Conservation (phyloP, 2,888 invertebrate genomes). For the Abrostola tripartita region DNA sequence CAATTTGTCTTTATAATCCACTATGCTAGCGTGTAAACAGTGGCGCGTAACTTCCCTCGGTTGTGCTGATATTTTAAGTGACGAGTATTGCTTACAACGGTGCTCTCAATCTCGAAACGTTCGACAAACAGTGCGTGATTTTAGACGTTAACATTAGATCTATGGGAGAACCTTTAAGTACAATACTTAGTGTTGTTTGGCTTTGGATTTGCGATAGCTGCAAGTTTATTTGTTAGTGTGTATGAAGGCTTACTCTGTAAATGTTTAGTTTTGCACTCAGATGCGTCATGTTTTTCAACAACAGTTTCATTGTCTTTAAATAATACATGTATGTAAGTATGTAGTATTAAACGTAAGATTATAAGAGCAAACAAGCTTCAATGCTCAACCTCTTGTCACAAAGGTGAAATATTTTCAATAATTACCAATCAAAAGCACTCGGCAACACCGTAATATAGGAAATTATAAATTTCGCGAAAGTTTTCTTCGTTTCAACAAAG, state of each 20-base stretch:
- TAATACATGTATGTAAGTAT: conserved; percentile 13
- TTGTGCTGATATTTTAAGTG: conserved; percentile 61
- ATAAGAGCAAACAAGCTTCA: not conserved
- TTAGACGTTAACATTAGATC: conserved; percentile 46
- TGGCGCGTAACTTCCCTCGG: conserved; percentile 42
- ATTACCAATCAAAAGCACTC: conserved; percentile 24
- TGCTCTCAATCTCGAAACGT: conserved; percentile 57
- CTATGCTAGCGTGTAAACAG: conserved; percentile 47
- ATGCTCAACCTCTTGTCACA: too few relatives aligned
- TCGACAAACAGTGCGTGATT: conserved; percentile 76
- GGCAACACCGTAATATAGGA: conserved; percentile 26
- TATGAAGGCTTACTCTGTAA: conserved; percentile 38
- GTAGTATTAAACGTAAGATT: conserved; percentile 9
- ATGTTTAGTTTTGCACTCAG: conserved; percentile 40
- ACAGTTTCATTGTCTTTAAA: conserved; percentile 22
- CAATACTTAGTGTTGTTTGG: conserved; percentile 36
- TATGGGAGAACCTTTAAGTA: conserved; percentile 21
- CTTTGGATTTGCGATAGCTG: conserved; percentile 34
- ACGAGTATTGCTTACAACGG: conserved; percentile 57
- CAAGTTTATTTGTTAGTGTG: conserved; percentile 31
- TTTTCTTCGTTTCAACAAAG: conserved; percentile 53
- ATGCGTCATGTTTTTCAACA: conserved; percentile 39
- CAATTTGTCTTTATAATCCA: conserved; percentile 63
- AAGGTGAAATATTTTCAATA: conserved; percentile 22
- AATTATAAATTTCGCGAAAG: conserved; percentile 55